Percentiles rank a stretch among this genome's conserved stretches.
Conservation (phyloP, 2,888 invertebrate genomes). For the Prionchulus punctatus region DNA sequence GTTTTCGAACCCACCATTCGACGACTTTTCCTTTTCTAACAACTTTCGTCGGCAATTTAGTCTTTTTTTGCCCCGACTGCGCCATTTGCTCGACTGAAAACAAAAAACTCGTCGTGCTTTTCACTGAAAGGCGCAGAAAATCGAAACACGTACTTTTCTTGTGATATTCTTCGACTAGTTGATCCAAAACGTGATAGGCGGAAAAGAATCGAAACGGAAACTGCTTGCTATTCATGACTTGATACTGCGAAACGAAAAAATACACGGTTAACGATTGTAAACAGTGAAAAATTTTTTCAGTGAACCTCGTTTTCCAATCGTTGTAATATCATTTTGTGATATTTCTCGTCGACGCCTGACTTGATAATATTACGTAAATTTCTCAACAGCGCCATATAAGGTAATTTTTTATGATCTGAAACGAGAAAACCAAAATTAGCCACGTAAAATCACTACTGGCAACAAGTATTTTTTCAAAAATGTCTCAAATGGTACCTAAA, state of each 20-base stretch:
- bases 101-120: background rate
- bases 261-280: no score
- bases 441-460: no score
- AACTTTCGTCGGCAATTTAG: background rate
- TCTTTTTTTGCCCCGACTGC: background rate
- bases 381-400: conserved; percentile 41
- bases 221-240: conserved; percentile 36
- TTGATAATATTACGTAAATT: conserved; percentile 38
- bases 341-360: conserved; percentile 35
- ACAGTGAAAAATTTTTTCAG: background rate
- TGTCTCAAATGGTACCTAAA: conserved; percentile 36
- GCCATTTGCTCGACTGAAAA: background rate
- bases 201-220: conserved; percentile 39
- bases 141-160: conserved; percentile 1
- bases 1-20: no score
- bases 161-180: conserved; percentile 30
- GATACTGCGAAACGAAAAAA: conserved; percentile 25
- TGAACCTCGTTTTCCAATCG: conserved; percentile 35
- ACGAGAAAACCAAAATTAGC: conserved; percentile 8
- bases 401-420: conserved; percentile 38
- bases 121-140: background rate
- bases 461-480: background rate
- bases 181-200: conserved; percentile 34
- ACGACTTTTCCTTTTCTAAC: background rate
- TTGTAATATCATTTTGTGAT: conserved; percentile 33